A percentile compares a stretch with the other conserved stretches of the same genome.
These are phyloP conservation scores for Gymnocephalus cernua DNA, from an alignment of 2,113 vertebrate species.

Conservation along the genomic window DNA sequence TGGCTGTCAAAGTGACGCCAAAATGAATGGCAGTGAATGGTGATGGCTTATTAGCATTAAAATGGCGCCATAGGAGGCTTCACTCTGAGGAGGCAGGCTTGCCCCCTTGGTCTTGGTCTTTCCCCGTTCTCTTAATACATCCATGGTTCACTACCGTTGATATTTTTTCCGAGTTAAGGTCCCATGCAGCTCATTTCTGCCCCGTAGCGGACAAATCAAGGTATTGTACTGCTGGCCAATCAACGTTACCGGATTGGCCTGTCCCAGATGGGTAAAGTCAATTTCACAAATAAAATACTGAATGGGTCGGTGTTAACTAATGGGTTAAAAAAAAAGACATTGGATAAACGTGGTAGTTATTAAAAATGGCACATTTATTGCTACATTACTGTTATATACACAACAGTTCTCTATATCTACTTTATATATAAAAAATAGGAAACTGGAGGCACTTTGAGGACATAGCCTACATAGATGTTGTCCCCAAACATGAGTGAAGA, in stretches of 20 bases:
- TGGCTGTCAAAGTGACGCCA: too few relatives aligned
- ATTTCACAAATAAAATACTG: not conserved
- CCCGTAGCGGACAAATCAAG: not conserved
- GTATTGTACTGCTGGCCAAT: too few relatives aligned
- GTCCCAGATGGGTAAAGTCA: not conserved
- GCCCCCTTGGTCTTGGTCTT: too few relatives aligned
- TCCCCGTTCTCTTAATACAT: too few relatives aligned
- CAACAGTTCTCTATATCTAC: constrained; percentile 91
- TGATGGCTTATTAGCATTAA: too few relatives aligned
- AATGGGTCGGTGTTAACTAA: not conserved
- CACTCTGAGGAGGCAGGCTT: too few relatives aligned
- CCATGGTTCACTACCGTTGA: too few relatives aligned
- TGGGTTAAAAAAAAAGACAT: constrained; percentile 74
- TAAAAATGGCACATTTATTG: constrained; percentile 97
- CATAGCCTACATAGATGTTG: constrained; percentile 84
- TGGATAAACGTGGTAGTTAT: constrained; percentile 79
- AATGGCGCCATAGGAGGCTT: too few relatives aligned
- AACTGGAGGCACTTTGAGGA: constrained; percentile 90
- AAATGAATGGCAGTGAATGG: too few relatives aligned
- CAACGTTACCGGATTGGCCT: not conserved
- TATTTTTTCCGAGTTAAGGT: too few relatives aligned
- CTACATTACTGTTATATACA: constrained; percentile 96
- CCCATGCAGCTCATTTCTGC: not conserved
- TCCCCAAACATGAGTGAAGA: constrained; percentile 82
- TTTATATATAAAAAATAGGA: constrained; percentile 90